Percentiles rank a stretch among this genome's conserved stretches.
phyloP scores from a whole-genome alignment of 92 coral and sea anemone species.

The Palythoa caribaeorum region DNA sequence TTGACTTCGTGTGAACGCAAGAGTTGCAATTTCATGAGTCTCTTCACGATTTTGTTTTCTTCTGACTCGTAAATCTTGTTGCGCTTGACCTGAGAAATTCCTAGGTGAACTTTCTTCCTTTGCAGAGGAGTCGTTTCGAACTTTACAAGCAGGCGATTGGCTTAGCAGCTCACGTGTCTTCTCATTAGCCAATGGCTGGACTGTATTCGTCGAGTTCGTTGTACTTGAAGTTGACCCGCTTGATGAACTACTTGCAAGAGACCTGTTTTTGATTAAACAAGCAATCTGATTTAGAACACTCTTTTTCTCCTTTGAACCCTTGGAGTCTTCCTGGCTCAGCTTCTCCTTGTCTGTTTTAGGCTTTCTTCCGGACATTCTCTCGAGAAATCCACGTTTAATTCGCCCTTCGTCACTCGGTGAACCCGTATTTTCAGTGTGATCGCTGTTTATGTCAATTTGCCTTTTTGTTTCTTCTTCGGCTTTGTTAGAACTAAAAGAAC shows the following conservation, averaged over 20 bases:
- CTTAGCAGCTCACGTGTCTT: conserved; percentile 37
- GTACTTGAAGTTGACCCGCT: conserved; percentile 27
- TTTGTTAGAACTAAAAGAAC: neutral
- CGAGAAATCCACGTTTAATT: conserved; percentile 37
- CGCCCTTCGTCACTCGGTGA: conserved; percentile 45
- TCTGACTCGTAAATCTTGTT: neutral
- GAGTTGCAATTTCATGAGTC: conserved; percentile 8
- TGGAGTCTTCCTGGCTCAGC: conserved; percentile 40
- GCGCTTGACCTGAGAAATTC: conserved; percentile 27
- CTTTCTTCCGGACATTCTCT: conserved; percentile 22
- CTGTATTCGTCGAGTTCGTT: neutral
- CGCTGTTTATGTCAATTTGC: conserved; percentile 9
- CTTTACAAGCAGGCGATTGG: conserved; percentile 7
- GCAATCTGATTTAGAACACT: conserved; percentile 75
- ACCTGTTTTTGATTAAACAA: conserved; percentile 75
- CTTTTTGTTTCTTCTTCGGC: conserved; percentile 16
- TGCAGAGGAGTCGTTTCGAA: conserved; percentile 13
- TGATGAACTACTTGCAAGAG: conserved; percentile 37
- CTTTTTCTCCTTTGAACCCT: conserved; percentile 71
- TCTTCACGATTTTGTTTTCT: conserved; percentile 18
- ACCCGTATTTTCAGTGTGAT: neutral
- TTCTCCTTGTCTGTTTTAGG: conserved; percentile 47
- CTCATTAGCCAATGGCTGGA: conserved; percentile 21
- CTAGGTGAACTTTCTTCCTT: conserved; percentile 4
- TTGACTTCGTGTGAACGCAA: conserved; percentile 62